These are phyloP conservation scores for Chaetogeoica ovagalla DNA, from an alignment of 2,888 invertebrate species.

Conservation along the genomic window DNA sequence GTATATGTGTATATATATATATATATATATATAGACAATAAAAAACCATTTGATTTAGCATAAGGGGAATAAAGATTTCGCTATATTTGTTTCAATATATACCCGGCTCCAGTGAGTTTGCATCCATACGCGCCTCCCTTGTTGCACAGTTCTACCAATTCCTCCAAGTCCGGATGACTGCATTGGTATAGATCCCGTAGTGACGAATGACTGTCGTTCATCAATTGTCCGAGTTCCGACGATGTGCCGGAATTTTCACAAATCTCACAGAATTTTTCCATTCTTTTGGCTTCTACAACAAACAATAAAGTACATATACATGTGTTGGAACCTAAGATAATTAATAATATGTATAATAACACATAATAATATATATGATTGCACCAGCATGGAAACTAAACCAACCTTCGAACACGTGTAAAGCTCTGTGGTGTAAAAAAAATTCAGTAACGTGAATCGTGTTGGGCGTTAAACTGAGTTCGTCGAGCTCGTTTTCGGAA, in stretches of 20 bases:
- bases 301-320: not conserved
- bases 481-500: slow-evolving; percentile 67
- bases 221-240: slow-evolving; percentile 73
- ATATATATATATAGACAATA: no score
- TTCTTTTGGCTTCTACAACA: slow-evolving; percentile 77
- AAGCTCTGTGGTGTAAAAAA: slow-evolving; percentile 81
- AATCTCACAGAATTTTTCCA: slow-evolving; percentile 72
- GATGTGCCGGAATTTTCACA: slow-evolving; percentile 61
- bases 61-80: no score
- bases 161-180: slow-evolving; percentile 85
- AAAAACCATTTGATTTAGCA: no score
- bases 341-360: no score
- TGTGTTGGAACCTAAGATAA: no score
- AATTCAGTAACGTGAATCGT: slow-evolving; percentile 69
- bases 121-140: slow-evolving; percentile 75
- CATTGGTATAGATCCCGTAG: slow-evolving; percentile 86
- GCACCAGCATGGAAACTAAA: not conserved
- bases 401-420: slow-evolving; percentile 80
- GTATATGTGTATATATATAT: no score
- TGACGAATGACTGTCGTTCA: slow-evolving; percentile 88
- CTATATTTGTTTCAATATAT: no score
- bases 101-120: slow-evolving; percentile 94
- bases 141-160: slow-evolving; percentile 74
- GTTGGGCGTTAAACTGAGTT: slow-evolving; percentile 68
- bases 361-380: no score